Conservation (phyloP, 2,113 vertebrate genomes). For the Crocuta crocuta region DNA sequence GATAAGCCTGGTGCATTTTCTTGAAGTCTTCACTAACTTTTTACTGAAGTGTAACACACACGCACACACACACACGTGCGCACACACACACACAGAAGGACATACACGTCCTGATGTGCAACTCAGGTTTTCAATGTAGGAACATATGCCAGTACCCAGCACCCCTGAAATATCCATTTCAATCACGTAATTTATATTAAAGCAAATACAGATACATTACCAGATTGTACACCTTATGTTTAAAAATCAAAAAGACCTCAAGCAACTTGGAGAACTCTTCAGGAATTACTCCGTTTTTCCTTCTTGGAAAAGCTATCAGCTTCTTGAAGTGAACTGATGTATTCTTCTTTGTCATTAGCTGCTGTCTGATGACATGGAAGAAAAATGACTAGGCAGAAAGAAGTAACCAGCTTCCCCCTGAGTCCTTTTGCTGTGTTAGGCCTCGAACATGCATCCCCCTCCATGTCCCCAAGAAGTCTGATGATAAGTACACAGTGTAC, state of each 20-base stretch:
- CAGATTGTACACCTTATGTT: not conserved
- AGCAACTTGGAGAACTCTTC: not conserved
- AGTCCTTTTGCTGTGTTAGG: not conserved
- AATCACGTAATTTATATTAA: not conserved
- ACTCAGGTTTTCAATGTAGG: not conserved
- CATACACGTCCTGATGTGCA: not conserved
- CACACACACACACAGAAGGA: not conserved
- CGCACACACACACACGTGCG: not conserved
- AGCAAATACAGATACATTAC: not conserved
- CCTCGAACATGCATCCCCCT: fast-evolving
- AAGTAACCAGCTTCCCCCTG: not conserved
- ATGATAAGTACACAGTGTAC: fast-evolving
- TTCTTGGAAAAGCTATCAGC: not conserved
- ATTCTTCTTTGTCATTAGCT: not conserved
- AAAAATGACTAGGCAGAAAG: too few relatives aligned
- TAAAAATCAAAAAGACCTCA: not conserved
- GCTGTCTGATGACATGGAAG: not conserved
- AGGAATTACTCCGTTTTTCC: not conserved
- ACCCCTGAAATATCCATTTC: not conserved
- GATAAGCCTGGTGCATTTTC: not conserved
- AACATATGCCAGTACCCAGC: not conserved
- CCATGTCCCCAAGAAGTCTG: not conserved
- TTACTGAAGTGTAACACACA: not conserved
- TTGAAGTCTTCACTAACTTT: constrained; percentile 7
- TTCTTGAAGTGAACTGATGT: not conserved